Conservation (phyloP, 2,797 vertebrate species). For the Choloepus didactylus region DNA sequence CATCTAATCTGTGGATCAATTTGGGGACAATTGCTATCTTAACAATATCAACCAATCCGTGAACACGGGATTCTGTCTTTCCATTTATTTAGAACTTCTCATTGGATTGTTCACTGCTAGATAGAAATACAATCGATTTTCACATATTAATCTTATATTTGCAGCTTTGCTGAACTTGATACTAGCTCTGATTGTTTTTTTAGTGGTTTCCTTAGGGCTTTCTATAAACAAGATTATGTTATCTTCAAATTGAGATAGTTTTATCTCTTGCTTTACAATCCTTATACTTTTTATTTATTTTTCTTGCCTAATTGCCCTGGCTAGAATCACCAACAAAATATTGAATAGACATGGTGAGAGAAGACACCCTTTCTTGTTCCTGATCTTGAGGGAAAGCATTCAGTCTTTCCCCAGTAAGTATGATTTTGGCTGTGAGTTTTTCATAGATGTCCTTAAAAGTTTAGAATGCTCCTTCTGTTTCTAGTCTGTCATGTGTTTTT, state of each 20-base stretch:
- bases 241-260: neutral
- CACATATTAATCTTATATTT: neutral
- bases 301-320: neutral
- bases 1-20: conserved; percentile 4
- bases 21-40: neutral
- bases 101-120: neutral
- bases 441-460: neutral
- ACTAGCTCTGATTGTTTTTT: neutral
- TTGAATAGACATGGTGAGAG: neutral
- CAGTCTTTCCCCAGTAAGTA: neutral
- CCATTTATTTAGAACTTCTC: neutral
- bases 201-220: neutral
- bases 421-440: neutral
- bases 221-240: neutral
- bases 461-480: neutral
- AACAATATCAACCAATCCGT: conserved; percentile 12
- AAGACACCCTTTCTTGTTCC: neutral
- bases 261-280: conserved; percentile 8
- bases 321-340: neutral
- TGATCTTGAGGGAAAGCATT: neutral
- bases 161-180: neutral
- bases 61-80: neutral
- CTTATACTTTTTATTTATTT: conserved; percentile 7
- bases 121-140: neutral
- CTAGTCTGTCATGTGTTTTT: neutral